Percentiles rank a stretch among this genome's conserved stretches.
Evolutionary conservation across 2,888 invertebrate species (phyloP).

Genomic region (Plemyria rubiginata): DNA sequence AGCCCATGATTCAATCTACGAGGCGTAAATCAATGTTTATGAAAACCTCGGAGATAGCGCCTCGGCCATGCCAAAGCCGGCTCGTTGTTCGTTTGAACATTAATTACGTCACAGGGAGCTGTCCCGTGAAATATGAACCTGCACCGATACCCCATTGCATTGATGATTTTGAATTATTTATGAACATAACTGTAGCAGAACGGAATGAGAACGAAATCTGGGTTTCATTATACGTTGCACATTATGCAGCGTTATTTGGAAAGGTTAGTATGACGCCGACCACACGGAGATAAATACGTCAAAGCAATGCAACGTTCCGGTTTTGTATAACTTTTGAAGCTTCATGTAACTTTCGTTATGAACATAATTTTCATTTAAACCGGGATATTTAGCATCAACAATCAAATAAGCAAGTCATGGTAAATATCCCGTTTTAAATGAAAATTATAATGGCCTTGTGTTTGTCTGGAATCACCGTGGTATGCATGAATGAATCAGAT

Average conservation of each 20-base stretch:
- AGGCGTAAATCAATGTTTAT: constrained; percentile 60
- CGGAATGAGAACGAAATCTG: constrained; percentile 18
- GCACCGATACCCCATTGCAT: constrained; percentile 67
- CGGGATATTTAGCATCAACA: no score
- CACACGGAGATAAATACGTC: no score
- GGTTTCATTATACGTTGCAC: constrained; percentile 7
- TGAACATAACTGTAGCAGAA: constrained; percentile 43
- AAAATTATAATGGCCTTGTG: no score
- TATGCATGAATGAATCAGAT: no score
- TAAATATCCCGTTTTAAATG: no score
- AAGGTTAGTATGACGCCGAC: background rate
- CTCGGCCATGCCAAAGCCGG: constrained; percentile 53
- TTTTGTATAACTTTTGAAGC: no score
- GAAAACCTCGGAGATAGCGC: constrained; percentile 50
- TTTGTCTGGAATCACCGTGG: no score
- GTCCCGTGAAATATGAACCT: constrained; percentile 76
- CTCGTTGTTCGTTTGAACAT: constrained; percentile 60
- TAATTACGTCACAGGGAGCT: constrained; percentile 64
- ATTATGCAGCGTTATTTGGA: background rate
- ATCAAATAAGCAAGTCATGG: no score
- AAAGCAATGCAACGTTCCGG: no score
- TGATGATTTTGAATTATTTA: constrained; percentile 72
- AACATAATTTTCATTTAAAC: no score
- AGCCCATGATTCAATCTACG: constrained; percentile 34
- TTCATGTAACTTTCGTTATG: no score